Evolutionary conservation across 2,113 vertebrate species (phyloP), one percentile per base, ranked within the genome.

Genomic region (Perccottus glenii): DNA sequence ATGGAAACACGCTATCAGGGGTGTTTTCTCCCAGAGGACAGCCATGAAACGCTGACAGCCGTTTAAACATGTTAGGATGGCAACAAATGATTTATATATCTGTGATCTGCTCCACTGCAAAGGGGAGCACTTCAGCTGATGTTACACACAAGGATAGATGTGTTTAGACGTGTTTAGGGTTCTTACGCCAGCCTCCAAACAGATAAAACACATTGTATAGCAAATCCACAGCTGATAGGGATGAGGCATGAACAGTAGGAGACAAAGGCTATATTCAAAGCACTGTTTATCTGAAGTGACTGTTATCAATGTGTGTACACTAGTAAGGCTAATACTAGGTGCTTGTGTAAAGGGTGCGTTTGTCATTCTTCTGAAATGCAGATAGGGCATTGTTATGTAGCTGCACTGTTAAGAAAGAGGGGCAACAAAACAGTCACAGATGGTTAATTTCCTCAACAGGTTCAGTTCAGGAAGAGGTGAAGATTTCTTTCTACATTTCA

Each of bases 231-330:
- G 55, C 58, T 55, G 70, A 73, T 57, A 55, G 67, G 56, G 48
- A 47, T 45, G 62, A 58, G 60, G 70, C 61, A 59, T 47, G 61
- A 51, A 47, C 75, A 63, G 64, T 16, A 12, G 62, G 70, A 67
- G 78, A 80, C 75, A 82, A 77, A 71, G 77, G 49, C 68, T 60
- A 73, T 73, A 66, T 38, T 70, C 61, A 80, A 77, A 77, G 64
- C 73, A 14, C 19, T 74, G 72, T 71, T 65, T 57, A 66, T 70
- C 63, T 46, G 57, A 48, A 57, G 48, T 62, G 72, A 66, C 46
- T 63, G 63, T 61, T 75, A 72, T 70, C 65, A 78, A 19, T 6
- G 5, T 10, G 66, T 60, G 15, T 77, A 46, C 60, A 59, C 51
- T 42, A 42, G 56, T 58, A 33, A 48, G 47, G 42, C 60, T 27